These are phyloP conservation scores for Chunga burmeisteri DNA, from an alignment of 2,113 vertebrate species.

Conservation along the genomic window DNA sequence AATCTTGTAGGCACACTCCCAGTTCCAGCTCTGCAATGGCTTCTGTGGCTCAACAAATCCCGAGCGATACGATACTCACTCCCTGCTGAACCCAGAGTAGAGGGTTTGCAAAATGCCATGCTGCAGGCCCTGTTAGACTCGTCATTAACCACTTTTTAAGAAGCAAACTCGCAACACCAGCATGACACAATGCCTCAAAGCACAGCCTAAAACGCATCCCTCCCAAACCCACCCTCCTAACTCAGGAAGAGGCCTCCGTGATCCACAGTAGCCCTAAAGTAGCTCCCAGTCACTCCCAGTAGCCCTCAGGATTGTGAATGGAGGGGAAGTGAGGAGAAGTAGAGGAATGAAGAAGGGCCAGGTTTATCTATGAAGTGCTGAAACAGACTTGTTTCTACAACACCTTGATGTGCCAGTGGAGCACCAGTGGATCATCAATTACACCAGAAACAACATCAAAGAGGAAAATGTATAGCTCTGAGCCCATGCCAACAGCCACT, in stretches of 20 bases:
- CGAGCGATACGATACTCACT: not conserved
- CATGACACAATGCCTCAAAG: not conserved
- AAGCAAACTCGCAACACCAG: not conserved
- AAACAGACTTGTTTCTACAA: not conserved
- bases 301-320: not conserved
- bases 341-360: not conserved
- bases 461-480: not conserved
- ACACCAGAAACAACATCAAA: not conserved
- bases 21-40: not conserved
- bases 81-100: not conserved
- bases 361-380: not conserved
- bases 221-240: not conserved
- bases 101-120: not conserved
- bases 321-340: accelerated
- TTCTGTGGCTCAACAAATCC: not conserved
- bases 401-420: not conserved
- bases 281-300: not conserved
- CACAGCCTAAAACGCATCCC: not conserved
- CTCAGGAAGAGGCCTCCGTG: not conserved
- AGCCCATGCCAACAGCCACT: not conserved
- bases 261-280: not conserved
- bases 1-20: not conserved
- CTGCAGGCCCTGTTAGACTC: not conserved
- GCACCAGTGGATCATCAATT: not conserved
- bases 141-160: not conserved